Base-by-base conservation (phyloP, 1,140 invertebrate genomes). In the Drosophila teissieri region DNA sequence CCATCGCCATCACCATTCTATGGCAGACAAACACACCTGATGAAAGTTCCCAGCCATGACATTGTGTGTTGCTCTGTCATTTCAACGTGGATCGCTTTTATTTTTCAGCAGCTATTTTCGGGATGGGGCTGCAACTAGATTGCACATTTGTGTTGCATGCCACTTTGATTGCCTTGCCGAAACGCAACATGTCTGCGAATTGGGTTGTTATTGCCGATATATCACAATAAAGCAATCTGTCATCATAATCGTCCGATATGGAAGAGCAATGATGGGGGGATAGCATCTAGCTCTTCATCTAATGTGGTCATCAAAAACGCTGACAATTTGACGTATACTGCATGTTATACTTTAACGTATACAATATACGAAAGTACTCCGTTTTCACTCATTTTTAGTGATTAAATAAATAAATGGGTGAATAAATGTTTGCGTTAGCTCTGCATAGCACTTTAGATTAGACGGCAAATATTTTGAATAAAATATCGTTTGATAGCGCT, bases 81-180 rank as follows among this genome's bases (percentile, higher is more conserved):
- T 68, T 69, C 49, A 53, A 60, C 65, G 60, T 11, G 37, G 27
- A 63, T 44, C 37, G 64, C 42, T 48, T 56, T 70, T 69, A 55
- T 69, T 56, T 70, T 70, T 49, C 67, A 49, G 12, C 64, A 31
- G 49, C 42, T 24, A 15, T 24, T 39, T 39, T 39, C 24, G 11
- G 34, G 8, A 8, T 17, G 46, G 49, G 14, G 22, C 24, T 27
- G 53, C 61, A 75, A 65, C 72, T 54, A 67, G 72, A 75, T 67
- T 58, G 73, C 73, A 73, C 58, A 56, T 73, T 73, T 73, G 72
- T 56, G 69, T 64, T 49, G 51, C 46, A 52, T 64, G 53, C 36
- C 73, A 52, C 52, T 75, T 75, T 75, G 51, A 75, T 75, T 65
- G 73, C 53, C 40, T 46, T 74, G 69, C 51, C 72, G 39, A 61